Percentiles rank a stretch among this genome's conserved stretches.
These are phyloP conservation scores for Loris lydekkerianus DNA, from an alignment of 2,797 vertebrate genomes.

Conservation along the genomic window DNA sequence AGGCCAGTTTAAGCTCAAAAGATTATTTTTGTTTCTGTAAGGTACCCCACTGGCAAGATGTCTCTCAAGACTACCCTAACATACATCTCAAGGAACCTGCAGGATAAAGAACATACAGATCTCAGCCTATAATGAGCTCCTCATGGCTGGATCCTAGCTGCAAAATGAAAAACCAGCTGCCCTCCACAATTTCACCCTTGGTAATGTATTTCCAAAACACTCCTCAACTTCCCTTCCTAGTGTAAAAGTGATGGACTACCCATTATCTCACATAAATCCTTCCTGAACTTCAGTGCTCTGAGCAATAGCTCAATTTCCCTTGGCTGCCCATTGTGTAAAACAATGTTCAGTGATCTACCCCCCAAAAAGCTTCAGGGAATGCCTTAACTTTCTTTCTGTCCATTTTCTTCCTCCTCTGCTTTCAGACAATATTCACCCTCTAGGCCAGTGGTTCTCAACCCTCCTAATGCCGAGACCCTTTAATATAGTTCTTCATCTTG, in stretches of 20 bases:
- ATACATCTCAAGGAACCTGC: background rate
- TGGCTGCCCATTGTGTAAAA: background rate
- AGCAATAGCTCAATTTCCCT: background rate
- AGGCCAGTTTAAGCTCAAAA: background rate
- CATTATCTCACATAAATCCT: background rate
- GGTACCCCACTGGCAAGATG: background rate
- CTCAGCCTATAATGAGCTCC: background rate
- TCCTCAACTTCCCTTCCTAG: background rate
- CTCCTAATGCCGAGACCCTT: too few relatives aligned
- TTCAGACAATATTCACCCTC: background rate
- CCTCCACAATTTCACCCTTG: background rate
- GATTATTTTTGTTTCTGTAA: background rate
- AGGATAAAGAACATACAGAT: background rate
- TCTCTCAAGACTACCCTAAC: background rate
- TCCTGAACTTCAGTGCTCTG: background rate
- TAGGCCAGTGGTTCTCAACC: too few relatives aligned
- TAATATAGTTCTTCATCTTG: too few relatives aligned
- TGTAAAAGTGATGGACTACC: background rate
- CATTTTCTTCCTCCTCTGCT: conserved; percentile 8
- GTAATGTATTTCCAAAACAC: background rate
- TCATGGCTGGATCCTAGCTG: background rate
- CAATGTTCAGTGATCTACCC: background rate
- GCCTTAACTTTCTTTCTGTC: background rate
- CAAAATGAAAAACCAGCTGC: background rate
- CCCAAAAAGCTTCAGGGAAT: background rate